phyloP scores from a whole-genome alignment of 1,140 invertebrate species.

The Drosophila nigromelanica region DNA sequence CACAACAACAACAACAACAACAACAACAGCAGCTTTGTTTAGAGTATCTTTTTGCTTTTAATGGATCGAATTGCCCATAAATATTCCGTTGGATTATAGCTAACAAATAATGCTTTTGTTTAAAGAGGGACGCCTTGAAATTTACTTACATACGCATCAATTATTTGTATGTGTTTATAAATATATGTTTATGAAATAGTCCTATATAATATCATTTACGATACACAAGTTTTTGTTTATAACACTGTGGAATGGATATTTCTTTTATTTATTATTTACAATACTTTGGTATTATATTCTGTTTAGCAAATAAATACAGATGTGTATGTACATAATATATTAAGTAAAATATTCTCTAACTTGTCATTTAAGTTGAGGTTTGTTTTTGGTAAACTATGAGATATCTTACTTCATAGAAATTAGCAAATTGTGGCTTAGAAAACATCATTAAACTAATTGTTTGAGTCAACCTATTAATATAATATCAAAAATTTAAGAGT shows the following conservation, averaged over 20 bases:
- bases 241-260: background rate
- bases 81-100: background rate
- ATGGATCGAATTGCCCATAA: background rate
- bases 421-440: no score
- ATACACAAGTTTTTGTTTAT: background rate
- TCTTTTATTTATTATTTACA: background rate
- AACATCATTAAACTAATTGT: no score
- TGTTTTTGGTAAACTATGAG: no score
- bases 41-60: conserved; percentile 1
- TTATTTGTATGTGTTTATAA: background rate
- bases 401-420: no score
- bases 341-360: no score
- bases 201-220: no score
- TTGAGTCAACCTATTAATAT: no score
- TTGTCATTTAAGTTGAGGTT: no score
- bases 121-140: background rate
- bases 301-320: no score
- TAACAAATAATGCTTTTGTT: background rate
- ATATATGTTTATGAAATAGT: background rate
- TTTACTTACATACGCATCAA: background rate
- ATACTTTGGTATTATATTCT: no score
- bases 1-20: background rate
- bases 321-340: no score
- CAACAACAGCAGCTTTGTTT: conserved; percentile 9
- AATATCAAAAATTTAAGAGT: no score